Evolutionary conservation across 2,888 invertebrate genomes (phyloP), one percentile per base, ranked within the genome.

Genomic region (Clepsis dumicolana): DNA sequence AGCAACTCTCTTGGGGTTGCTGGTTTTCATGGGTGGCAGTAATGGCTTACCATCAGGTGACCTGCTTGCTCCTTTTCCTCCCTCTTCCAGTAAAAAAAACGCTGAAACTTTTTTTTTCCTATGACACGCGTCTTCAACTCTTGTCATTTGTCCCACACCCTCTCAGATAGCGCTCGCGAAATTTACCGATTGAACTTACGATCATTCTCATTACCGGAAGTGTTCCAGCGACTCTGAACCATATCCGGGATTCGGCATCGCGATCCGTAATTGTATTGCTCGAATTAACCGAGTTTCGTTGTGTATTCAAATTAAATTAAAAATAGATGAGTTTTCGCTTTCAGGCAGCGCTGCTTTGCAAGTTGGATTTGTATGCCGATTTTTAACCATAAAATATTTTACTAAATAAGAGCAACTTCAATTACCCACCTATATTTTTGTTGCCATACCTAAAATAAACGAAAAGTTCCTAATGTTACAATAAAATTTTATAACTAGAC

Each of bases 191-290:
- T 86, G 80, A 88, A 87, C 84, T 86, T 84, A 83, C 85, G 82
- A 87, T 87, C 81, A 82, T 83, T 78, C 84, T 88, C 87, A 89
- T 89, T 89, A 88, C 83, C 75, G 80, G 79, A 86, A 89, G 85
- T 88, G 89, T 88, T 87, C 85, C 83, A 85, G 85, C 85, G 84
- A 84, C 86, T 85, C 81, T 76, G 82, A 83, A 85, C 59, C 67
- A 56, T 56, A 68, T 63, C 50, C 63, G 41, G 67, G 63, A 62
- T 61, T 54, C 66, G 61, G 61, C 53, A 29, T 32, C 29, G 54
- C 25, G 21, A 57, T 44, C 25, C 35, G 18, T 44, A 50, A 14
- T 64, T 52, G 35, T 57, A 35, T 27, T 41, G 12, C 52, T n/a
- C n/a, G n/a, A 53, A 53, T 48, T 48, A 48, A 48, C 50, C 4